These are phyloP conservation scores for Lophotriccus pileatus DNA, from an alignment of 2,797 vertebrate species.

Conservation along the genomic window DNA sequence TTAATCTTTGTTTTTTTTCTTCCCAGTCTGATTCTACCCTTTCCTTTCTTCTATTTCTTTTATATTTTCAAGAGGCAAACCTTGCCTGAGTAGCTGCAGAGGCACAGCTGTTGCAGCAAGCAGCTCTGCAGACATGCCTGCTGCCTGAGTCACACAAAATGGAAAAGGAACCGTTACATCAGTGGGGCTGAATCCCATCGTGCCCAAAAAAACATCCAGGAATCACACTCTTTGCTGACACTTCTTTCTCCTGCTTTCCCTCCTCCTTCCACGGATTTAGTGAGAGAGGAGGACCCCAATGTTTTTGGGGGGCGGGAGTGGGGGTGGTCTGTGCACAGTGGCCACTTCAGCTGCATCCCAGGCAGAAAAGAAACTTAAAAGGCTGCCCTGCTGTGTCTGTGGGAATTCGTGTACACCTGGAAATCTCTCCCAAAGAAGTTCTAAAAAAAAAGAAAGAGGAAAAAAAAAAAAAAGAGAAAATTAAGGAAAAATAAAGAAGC, in stretches of 20 bases:
- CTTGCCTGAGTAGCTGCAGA: background rate
- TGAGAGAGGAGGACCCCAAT: background rate
- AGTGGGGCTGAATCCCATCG: background rate
- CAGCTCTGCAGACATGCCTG: slow-evolving; percentile 54
- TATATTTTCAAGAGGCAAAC: background rate
- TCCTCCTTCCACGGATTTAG: background rate
- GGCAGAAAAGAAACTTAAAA: background rate
- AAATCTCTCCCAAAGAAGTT: background rate
- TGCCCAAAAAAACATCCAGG: slow-evolving; percentile 21
- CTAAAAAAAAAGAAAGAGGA: background rate
- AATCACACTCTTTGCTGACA: background rate
- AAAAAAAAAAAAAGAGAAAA: background rate
- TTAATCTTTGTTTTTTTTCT: background rate
- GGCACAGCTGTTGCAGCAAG: slow-evolving; percentile 6
- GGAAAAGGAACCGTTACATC: slow-evolving; percentile 6
- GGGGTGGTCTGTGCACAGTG: background rate
- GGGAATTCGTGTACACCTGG: background rate
- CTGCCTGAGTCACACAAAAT: slow-evolving; percentile 43
- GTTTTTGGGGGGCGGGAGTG: background rate
- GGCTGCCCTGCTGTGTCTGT: background rate
- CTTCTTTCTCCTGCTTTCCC: background rate
- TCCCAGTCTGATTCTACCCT: background rate
- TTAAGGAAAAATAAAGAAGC: background rate
- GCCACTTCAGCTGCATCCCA: background rate
- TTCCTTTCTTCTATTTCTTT: background rate